phyloP scores from a whole-genome alignment of 2,888 invertebrate species.

The Microctonus brassicae region DNA sequence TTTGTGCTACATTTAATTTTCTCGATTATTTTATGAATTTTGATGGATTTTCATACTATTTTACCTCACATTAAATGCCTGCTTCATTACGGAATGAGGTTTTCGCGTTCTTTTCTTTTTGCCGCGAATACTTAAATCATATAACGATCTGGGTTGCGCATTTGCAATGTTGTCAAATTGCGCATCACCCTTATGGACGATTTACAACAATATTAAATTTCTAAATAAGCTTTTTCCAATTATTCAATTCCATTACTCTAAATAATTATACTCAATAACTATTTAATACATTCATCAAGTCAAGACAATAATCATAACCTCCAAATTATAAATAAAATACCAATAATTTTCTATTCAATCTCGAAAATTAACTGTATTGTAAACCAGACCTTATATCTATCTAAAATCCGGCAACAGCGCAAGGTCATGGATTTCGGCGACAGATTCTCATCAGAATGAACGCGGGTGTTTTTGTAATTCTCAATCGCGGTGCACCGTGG shows the following conservation, averaged over 20 bases:
- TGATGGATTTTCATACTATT: neutral
- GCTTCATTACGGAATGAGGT: conserved; percentile 45
- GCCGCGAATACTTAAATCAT: conserved; percentile 67
- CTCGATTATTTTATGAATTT: conserved; percentile 12
- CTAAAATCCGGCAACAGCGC: conserved; percentile 52
- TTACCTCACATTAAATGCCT: conserved; percentile 29
- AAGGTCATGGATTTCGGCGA: conserved; percentile 27
- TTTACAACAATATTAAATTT: conserved; percentile 30
- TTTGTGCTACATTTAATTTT: conserved; percentile 37
- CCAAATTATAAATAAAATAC: neutral
- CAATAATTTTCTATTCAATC: neutral
- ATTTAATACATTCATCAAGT: neutral
- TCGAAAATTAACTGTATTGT: neutral
- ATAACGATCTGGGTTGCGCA: conserved; percentile 64
- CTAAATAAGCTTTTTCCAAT: neutral
- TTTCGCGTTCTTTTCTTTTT: conserved; percentile 66
- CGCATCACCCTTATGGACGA: neutral
- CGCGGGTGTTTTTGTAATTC: conserved; percentile 64
- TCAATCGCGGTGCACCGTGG: conserved; percentile 57
- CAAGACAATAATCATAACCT: neutral
- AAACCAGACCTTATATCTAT: conserved; percentile 23
- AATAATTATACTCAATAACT: neutral
- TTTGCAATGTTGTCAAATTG: conserved; percentile 58
- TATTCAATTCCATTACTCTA: neutral
- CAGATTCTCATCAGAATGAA: conserved; percentile 48